These are phyloP conservation scores for Oceanites oceanicus DNA, from an alignment of 2,113 vertebrate genomes.

Conservation along the genomic window DNA sequence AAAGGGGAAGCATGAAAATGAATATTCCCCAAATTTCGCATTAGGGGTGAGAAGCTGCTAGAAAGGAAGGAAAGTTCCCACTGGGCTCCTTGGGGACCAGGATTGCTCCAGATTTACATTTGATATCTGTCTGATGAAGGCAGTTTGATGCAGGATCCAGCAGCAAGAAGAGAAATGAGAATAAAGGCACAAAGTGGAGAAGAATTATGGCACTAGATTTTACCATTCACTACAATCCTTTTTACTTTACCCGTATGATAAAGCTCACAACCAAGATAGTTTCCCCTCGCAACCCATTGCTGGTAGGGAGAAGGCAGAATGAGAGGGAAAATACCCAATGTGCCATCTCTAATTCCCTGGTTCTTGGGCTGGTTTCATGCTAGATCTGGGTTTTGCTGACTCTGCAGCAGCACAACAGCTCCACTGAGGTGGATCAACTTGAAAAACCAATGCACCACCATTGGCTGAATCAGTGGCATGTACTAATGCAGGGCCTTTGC, in stretches of 20 bases:
- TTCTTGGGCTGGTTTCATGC: neutral
- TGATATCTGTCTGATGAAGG: neutral
- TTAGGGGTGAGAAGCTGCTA: neutral
- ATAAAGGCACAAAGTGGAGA: neutral
- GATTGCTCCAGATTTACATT: neutral
- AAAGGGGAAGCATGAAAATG: neutral
- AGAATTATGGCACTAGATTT: neutral
- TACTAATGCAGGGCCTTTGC: fast-evolving
- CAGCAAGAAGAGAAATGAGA: neutral
- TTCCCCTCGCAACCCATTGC: fast-evolving
- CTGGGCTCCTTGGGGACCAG: neutral
- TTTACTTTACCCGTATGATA: neutral
- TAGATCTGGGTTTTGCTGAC: neutral
- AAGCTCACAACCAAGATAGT: neutral
- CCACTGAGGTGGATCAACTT: neutral
- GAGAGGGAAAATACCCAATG: fast-evolving
- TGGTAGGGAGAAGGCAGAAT: neutral
- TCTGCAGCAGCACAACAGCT: neutral
- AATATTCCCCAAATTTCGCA: neutral
- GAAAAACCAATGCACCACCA: neutral
- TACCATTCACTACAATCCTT: neutral
- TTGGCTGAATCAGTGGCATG: neutral
- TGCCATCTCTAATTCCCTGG: neutral
- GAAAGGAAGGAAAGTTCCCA: neutral
- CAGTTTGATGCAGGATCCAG: neutral